Evolutionary conservation across 2,113 vertebrate genomes (phyloP).

Genomic region (Rhea americana): DNA sequence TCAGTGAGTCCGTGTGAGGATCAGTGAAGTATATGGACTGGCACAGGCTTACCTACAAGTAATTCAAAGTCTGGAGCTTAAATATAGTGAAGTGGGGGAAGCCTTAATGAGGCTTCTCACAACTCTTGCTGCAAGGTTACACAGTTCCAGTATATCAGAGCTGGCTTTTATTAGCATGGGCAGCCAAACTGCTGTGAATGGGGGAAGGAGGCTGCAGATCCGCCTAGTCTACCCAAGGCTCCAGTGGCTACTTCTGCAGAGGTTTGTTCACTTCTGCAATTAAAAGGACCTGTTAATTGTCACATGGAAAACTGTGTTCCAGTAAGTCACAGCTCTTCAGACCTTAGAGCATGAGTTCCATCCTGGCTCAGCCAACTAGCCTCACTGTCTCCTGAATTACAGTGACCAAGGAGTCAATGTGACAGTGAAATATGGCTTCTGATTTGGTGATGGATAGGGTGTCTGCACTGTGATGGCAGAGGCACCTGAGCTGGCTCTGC

Average conservation of each 20-base stretch:
- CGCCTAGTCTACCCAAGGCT: neutral
- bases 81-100: too few relatives aligned
- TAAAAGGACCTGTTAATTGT: neutral
- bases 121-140: neutral
- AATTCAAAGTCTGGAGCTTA: neutral
- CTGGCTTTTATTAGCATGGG: neutral
- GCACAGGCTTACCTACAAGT: neutral
- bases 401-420: neutral
- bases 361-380: neutral
- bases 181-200: neutral
- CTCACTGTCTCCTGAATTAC: neutral
- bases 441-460: too few relatives aligned
- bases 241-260: neutral
- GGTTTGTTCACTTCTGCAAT: neutral
- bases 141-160: neutral
- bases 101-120: neutral
- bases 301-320: neutral
- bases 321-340: neutral
- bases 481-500: neutral
- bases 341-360: neutral
- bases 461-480: neutral
- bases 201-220: neutral
- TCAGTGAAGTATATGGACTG: neutral
- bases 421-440: neutral
- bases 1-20: neutral